Base-by-base conservation (phyloP, 2,888 invertebrate species). In the Polietes domitor region DNA sequence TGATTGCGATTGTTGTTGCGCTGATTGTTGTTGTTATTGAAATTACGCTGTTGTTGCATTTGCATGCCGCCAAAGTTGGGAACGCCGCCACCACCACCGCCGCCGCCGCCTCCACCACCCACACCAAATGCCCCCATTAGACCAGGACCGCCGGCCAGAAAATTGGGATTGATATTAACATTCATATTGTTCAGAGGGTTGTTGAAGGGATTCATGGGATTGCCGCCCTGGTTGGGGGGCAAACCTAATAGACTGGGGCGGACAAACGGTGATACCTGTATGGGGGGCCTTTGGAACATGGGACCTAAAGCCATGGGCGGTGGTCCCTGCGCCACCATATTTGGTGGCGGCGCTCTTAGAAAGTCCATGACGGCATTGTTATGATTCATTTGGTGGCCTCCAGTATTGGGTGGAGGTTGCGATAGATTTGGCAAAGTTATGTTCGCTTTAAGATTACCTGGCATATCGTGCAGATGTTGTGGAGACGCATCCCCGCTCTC, bases 161-260 rank as follows among this genome's bases (percentile, higher is more conserved):
- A 85, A 58, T 83, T 83, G 12, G 83, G 83, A 71, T 82, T 83
- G 24, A 85, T 78, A 61, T 86, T 63, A 72, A 85, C 32, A 80
- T 87, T 55, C 83, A 85, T 12, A 41, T 73, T 73, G 21, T 21
- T 15, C 73, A 73, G 41, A 10, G 83, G 55, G 41, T 84, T 84
- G 15, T 53, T 85, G 68, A 89, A 90, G 2, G 89, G 89, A 86
- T 88, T 89, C 28, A 89, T 87, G 0, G 87, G 88, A 86, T 89
- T 90, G 55, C 78, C 85, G 55, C 78, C 85, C 61, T 77, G 87
- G 47, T 85, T 93, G 32, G 94, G 94, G 55, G 94, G 93, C 88
- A 94, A 93, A 12, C 94, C 94, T 86, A 95, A 90, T 32, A 94
- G 89, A 0, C 94, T 94, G 0, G 94, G 94, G 2, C 87, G 93